Conservation (phyloP, 2,888 invertebrate genomes). For the Congeria kusceri region DNA sequence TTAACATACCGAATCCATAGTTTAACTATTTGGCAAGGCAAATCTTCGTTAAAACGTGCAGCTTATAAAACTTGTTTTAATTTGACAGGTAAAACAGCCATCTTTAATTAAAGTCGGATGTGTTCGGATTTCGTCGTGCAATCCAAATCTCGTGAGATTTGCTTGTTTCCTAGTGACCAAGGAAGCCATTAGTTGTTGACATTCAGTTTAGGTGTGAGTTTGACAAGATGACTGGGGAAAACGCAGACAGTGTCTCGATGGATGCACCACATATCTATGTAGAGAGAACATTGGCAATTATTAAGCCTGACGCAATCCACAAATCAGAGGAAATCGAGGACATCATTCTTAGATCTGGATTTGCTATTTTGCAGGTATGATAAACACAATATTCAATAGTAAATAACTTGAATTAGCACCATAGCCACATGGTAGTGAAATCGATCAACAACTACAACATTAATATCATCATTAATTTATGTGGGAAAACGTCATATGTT, state of each 20-base stretch:
- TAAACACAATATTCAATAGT: too few relatives aligned
- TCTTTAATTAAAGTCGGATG: slow-evolving; percentile 46
- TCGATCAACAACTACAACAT: too few relatives aligned
- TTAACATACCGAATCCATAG: slow-evolving; percentile 43
- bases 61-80: neutral
- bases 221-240: slow-evolving; percentile 75
- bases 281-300: slow-evolving; percentile 90
- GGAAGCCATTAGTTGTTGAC: slow-evolving; percentile 53
- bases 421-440: too few relatives aligned
- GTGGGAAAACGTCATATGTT: too few relatives aligned
- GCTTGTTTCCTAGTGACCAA: slow-evolving; percentile 60
- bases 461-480: too few relatives aligned
- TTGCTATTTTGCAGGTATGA: slow-evolving; percentile 90
- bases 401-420: too few relatives aligned
- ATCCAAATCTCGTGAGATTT: slow-evolving; percentile 49
- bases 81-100: slow-evolving; percentile 29
- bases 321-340: slow-evolving; percentile 91
- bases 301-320: slow-evolving; percentile 93
- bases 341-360: slow-evolving; percentile 90
- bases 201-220: neutral
- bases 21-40: neutral
- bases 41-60: neutral
- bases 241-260: slow-evolving; percentile 69
- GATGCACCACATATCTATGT: slow-evolving; percentile 84
- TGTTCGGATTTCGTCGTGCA: slow-evolving; percentile 18